These are phyloP conservation scores for Empidonax alnorum DNA, from an alignment of 2,113 vertebrate genomes.

Conservation along the genomic window DNA sequence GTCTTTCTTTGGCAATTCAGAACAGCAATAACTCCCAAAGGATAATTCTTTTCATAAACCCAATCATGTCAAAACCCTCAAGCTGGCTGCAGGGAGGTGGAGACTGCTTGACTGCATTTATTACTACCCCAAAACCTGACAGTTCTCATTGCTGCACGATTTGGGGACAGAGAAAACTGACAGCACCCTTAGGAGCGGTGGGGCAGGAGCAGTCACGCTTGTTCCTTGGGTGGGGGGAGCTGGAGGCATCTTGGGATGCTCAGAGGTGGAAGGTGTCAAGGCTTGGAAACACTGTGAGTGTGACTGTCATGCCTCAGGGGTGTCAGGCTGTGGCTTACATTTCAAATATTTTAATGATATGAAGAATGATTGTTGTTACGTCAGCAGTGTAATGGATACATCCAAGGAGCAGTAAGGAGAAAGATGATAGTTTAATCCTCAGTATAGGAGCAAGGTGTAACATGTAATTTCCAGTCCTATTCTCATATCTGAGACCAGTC, in stretches of 20 bases:
- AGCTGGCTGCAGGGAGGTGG: neutral
- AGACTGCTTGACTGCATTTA: neutral
- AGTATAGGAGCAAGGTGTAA: neutral
- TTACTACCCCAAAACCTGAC: neutral
- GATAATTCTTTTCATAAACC: neutral
- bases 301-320: neutral
- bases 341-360: neutral
- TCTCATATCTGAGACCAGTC: neutral
- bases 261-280: neutral
- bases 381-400: neutral
- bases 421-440: neutral
- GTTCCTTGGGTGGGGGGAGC: neutral
- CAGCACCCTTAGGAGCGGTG: neutral
- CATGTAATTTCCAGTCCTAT: neutral
- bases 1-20: neutral
- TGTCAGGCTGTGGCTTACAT: neutral
- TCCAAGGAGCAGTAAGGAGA: neutral
- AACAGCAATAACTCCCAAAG: neutral
- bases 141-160: neutral
- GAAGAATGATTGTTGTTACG: neutral
- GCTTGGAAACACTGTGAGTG: rapidly evolving
- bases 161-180: neutral
- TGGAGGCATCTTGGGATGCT: rapidly evolving
- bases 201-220: neutral
- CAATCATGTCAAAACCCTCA: neutral